Evolutionary conservation across 2,113 vertebrate species (phyloP), one percentile per base, ranked within the genome.

Genomic region (Rhipidura dahli): DNA sequence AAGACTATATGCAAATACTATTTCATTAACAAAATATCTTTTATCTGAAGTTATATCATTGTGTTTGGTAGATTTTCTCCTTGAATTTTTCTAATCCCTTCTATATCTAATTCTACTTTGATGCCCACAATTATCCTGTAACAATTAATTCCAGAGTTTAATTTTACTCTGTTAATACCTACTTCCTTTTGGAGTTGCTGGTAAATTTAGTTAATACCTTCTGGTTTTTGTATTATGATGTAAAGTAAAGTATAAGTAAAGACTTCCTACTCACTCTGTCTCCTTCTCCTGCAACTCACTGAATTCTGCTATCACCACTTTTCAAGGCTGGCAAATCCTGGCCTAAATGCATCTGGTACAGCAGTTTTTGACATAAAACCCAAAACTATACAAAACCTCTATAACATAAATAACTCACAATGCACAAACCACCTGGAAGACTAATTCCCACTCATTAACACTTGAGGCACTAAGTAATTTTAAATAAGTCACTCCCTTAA

Each of bases 331-430:
- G 49, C n/a, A 90, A 90, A 87, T 84, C 51, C 47, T 73, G 50
- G 39, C 40, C 63, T 69, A 22, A 80, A 22, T 30, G 27, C 45
- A 56, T 77, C 51, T 75, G 44, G 51, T 78, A 60, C 22, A 91
- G 54, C 33, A 78, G 37, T 71, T 95, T 97, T 90, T 85, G 33
- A 79, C 53, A 82, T 76, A 84, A 92, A 94, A 76, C 5, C n/a
- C n/a, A 20, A 76, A 78, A 89, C 37, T 0, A 37, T 68, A 72
- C 26, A 75, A 82, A 94, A 69, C 44, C 20, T 82, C 49, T 79
- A 28, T 44, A 91, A 89, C 24, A 51, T 60, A 87, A 94, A 89
- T 75, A 75, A 75, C 44, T 94, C 19, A 45, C 19, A 37, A 35
- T 60, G 65, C 64, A 60, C 35, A 89, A 93, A 71, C 27, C 65